These are phyloP conservation scores for Dicaeum eximium DNA, from an alignment of 2,113 vertebrate species.

Conservation along the genomic window DNA sequence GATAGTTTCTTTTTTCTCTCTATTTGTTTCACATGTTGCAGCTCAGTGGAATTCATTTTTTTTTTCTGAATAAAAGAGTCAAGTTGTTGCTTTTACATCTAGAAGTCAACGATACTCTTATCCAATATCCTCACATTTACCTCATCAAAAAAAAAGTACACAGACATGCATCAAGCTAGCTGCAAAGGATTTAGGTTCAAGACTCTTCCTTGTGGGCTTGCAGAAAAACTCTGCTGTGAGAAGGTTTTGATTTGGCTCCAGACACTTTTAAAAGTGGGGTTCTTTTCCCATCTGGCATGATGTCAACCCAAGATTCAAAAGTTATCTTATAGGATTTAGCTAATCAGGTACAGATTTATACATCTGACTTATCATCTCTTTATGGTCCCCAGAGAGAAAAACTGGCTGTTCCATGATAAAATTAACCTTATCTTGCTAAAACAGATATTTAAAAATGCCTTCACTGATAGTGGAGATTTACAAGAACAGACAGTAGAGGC, in stretches of 20 bases:
- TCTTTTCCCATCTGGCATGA: background rate
- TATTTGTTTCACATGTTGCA: background rate
- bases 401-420: background rate
- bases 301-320: background rate
- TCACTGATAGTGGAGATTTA: background rate
- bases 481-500: background rate
- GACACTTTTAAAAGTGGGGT: background rate
- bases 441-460: background rate
- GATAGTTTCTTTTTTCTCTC: background rate
- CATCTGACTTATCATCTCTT: background rate
- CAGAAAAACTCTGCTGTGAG: background rate
- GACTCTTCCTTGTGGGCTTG: background rate
- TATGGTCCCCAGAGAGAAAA: background rate
- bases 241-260: background rate
- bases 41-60: background rate
- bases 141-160: background rate
- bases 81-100: background rate
- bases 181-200: background rate
- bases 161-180: background rate
- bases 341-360: background rate
- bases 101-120: background rate
- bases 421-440: background rate
- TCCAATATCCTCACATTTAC: background rate
- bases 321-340: background rate
- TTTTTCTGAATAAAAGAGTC: background rate